Conservation (phyloP, 1,140 invertebrate genomes). For the Wasmannia auropunctata region DNA sequence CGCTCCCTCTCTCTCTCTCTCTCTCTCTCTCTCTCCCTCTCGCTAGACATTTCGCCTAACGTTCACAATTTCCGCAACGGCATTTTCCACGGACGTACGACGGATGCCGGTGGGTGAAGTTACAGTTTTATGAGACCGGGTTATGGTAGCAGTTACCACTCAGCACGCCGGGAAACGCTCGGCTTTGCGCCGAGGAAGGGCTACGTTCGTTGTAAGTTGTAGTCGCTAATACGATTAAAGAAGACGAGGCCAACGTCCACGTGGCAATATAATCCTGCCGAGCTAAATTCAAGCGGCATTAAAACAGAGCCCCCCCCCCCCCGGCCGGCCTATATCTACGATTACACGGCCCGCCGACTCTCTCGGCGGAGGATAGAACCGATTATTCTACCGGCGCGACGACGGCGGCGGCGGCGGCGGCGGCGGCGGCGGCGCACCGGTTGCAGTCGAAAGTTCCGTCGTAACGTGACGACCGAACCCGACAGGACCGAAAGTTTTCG, state of each 20-base stretch:
- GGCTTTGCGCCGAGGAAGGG: not conserved
- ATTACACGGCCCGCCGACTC: slow-evolving; percentile 42
- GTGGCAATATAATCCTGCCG: not conserved
- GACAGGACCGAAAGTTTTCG: slow-evolving; percentile 53
- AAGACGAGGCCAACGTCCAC: not conserved
- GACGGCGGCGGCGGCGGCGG: too few species aligned
- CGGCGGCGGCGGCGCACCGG: too few species aligned
- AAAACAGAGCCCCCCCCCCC: slow-evolving; percentile 47
- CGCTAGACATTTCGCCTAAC: slow-evolving; percentile 59
- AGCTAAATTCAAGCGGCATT: slow-evolving; percentile 18
- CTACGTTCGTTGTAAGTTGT: slow-evolving; percentile 40
- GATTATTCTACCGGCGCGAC: slow-evolving; percentile 64
- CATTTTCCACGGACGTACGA: slow-evolving; percentile 57
- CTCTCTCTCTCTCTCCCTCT: too few species aligned
- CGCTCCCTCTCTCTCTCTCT: too few species aligned
- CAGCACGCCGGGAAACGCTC: slow-evolving; percentile 53
- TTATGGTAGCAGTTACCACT: slow-evolving; percentile 59
- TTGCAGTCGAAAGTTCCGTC: slow-evolving; percentile 66
- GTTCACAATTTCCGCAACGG: slow-evolving; percentile 64
- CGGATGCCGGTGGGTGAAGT: slow-evolving; percentile 61
- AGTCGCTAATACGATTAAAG: slow-evolving; percentile 33
- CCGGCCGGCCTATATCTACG: slow-evolving; percentile 47
- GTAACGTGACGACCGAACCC: slow-evolving; percentile 66
- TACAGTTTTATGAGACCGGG: slow-evolving; percentile 65
- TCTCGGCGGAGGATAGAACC: slow-evolving; percentile 40